A percentile compares a stretch with the other conserved stretches of the same genome.
Conservation (phyloP, 2,797 vertebrate genomes). For the Anomalospiza imberbis region DNA sequence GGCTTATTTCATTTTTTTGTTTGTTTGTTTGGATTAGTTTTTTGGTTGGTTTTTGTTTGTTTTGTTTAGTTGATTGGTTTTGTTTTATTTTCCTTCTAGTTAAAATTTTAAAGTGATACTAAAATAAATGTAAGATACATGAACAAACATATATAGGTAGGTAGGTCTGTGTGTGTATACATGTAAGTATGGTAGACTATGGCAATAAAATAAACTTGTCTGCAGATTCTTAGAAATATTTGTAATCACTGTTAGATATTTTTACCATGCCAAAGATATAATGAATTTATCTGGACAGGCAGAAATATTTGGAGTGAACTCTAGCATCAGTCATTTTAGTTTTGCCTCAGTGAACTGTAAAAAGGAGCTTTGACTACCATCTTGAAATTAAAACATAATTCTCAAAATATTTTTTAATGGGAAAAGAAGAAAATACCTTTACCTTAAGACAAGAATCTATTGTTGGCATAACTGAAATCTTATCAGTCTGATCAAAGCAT, state of each 20-base stretch:
- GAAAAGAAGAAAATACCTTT: neutral
- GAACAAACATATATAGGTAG: neutral
- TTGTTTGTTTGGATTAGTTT: neutral
- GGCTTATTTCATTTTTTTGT: neutral
- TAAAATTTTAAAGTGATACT: neutral
- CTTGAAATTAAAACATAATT: neutral
- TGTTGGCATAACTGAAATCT: neutral
- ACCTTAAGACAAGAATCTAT: neutral
- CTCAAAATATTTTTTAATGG: neutral
- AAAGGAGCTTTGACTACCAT: neutral
- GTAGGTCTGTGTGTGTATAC: neutral
- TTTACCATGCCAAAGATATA: neutral
- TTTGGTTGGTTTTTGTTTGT: neutral
- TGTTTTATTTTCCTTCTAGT: neutral
- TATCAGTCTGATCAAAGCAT: neutral
- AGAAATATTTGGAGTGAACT: neutral
- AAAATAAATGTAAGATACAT: neutral
- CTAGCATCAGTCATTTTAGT: neutral
- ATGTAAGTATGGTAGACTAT: neutral
- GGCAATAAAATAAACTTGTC: neutral
- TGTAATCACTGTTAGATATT: neutral
- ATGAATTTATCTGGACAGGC: neutral
- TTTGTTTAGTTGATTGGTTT: neutral
- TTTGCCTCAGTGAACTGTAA: neutral
- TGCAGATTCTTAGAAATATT: neutral